These are phyloP conservation scores for Pseudorectes ferrugineus DNA, from an alignment of 2,113 vertebrate genomes.

Conservation along the genomic window DNA sequence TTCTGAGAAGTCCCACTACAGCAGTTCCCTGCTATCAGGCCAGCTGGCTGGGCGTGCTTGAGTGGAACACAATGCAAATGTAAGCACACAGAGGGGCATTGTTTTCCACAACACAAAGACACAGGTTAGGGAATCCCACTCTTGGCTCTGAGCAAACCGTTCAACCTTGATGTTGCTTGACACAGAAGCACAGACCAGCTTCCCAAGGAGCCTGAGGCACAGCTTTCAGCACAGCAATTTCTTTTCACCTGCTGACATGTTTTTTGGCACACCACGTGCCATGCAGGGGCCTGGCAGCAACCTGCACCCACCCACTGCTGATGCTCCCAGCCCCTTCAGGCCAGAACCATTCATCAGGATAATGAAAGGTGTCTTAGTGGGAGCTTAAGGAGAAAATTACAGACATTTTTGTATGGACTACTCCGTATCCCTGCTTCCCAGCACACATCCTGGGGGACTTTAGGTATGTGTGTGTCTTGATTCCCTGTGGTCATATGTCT, in stretches of 20 bases:
- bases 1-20: not conserved
- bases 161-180: accelerated
- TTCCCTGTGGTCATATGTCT: not conserved
- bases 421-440: not conserved
- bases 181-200: not conserved
- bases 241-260: not conserved
- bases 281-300: not conserved
- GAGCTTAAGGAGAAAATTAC: not conserved
- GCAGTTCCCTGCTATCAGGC: not conserved
- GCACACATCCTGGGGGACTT: not conserved
- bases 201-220: not conserved
- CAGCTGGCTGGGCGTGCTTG: not conserved
- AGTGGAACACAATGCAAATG: not conserved
- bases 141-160: not conserved
- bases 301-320: accelerated
- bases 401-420: not conserved
- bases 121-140: not conserved
- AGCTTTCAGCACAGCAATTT: not conserved
- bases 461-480: not conserved
- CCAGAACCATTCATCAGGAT: not conserved
- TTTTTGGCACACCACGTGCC: not conserved
- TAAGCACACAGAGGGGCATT: not conserved
- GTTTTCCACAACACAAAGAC: not conserved
- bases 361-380: not conserved
- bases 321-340: not conserved